Evolutionary conservation across 1,140 invertebrate species (phyloP), one percentile per base, ranked within the genome.

Genomic region (Antheraea mylitta): DNA sequence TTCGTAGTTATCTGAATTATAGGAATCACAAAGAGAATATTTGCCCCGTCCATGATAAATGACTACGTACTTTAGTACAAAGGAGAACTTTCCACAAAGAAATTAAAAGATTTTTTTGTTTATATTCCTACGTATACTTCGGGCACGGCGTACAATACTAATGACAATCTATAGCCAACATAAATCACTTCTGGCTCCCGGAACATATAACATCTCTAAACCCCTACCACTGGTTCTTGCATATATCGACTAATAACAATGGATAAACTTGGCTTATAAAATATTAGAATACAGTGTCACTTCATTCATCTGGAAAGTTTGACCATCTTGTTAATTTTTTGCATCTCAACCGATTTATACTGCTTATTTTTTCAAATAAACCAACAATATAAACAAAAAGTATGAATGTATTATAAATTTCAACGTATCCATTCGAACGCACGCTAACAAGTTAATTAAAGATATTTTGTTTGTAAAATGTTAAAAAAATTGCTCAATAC

Each of bases 101-200:
- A 53, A 53, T 11, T 42, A 53, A 53, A 6, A 53, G 10, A 42
- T 53, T 16, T 53, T 53, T 53, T 53, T 53, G 11, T 0, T 53
- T 53, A 53, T 53, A 53, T 53, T n/a, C 5, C 16, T 53, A 53
- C 45, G n/a, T n/a, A 53, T 53, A 53, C 13, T 53, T 53, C 16
- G 45, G 13, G 22, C 22, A 63, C 13, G 18, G 37, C 38, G 13
- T 48, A 19, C 36, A 60, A 67, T 59, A 62, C n/a, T 67, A 67
- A 61, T 67, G 59, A 61, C 59, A 62, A 61, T 67, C 58, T 67
- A 67, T 62, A 19, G 66, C 18, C 19, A 18, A 45, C 59, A 67
- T 67, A 37, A 62, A 67, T 67, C 66, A 67, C 61, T 62, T 67
- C 22, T 38, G 37, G 22, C 22, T 61, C 59, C 22, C 19, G 30